These are phyloP conservation scores for Nemotelus nigrinus DNA, from an alignment of 2,888 invertebrate species.

Conservation along the genomic window DNA sequence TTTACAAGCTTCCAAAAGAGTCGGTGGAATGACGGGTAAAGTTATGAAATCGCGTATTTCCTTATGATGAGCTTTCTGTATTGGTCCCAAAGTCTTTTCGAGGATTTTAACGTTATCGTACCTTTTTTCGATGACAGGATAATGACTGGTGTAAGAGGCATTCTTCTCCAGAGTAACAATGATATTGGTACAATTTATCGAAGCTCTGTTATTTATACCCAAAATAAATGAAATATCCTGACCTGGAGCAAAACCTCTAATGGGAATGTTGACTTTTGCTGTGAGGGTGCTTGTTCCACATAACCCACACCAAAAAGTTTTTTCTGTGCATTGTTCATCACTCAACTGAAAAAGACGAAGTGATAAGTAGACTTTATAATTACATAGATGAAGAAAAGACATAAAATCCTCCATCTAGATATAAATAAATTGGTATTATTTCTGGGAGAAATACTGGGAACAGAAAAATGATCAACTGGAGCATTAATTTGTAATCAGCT, in stretches of 20 bases:
- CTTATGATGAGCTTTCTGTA: conserved; percentile 13
- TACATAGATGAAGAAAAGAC: no score
- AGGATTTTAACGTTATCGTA: conserved; percentile 18
- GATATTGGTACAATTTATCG: conserved; percentile 72
- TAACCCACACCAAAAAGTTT: conserved; percentile 74
- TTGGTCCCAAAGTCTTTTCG: conserved; percentile 20
- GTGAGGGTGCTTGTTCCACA: conserved; percentile 75
- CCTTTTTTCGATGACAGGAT: conserved; percentile 1
- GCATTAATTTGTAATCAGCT: no score
- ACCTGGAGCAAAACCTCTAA: conserved; percentile 78
- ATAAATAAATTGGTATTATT: no score
- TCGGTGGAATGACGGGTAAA: conserved; percentile 43
- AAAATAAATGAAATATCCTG: conserved; percentile 76
- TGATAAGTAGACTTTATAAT: no score
- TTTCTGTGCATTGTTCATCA: conserved; percentile 74
- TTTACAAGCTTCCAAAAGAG: conserved; percentile 27
- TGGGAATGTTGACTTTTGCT: conserved; percentile 73
- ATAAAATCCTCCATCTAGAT: no score
- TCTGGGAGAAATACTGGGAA: no score
- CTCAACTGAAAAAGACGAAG: conserved; percentile 67
- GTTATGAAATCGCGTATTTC: conserved; percentile 31
- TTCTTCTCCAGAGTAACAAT: conserved; percentile 75
- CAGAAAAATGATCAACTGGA: no score
- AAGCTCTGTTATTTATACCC: conserved; percentile 79
- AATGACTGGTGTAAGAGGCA: conserved; percentile 55